Evolutionary conservation across 2,797 vertebrate genomes (phyloP).

Genomic region (Coranthus polyacanthus): DNA sequence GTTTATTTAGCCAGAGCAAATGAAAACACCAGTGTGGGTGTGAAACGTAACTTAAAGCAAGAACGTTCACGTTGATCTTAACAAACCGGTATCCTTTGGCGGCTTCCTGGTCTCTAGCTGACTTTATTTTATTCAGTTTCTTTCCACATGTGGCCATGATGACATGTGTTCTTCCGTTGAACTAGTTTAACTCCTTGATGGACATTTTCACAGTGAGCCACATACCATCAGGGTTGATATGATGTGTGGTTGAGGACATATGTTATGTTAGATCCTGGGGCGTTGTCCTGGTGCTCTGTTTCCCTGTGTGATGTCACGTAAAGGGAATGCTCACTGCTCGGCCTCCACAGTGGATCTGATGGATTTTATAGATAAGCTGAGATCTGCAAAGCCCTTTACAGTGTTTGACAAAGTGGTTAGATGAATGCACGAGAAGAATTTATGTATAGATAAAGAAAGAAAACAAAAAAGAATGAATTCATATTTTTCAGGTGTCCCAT

Average conservation of each 20-base stretch:
- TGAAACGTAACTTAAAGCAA: background rate
- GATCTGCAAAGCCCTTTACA: background rate
- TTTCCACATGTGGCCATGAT: slow-evolving; percentile 7
- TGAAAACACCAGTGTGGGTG: slow-evolving; percentile 1
- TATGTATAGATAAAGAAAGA: background rate
- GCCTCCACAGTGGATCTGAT: background rate
- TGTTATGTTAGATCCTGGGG: background rate
- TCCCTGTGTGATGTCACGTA: slow-evolving; percentile 23
- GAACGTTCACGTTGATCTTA: background rate
- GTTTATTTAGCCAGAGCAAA: background rate
- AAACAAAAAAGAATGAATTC: too few relatives aligned
- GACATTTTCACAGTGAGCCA: background rate
- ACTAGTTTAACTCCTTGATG: too few relatives aligned
- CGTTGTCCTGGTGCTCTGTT: background rate
- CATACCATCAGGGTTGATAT: background rate
- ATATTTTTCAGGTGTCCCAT: too few relatives aligned
- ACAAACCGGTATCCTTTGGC: slow-evolving; percentile 1
- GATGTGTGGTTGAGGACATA: background rate
- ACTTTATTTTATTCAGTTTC: background rate
- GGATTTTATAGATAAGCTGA: background rate
- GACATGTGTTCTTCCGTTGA: background rate
- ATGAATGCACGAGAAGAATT: background rate
- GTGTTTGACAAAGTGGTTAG: background rate
- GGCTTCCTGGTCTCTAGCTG: background rate
- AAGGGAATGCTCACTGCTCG: background rate